Base-by-base conservation (phyloP, 1,140 invertebrate species). In the Drosophila repleta region DNA sequence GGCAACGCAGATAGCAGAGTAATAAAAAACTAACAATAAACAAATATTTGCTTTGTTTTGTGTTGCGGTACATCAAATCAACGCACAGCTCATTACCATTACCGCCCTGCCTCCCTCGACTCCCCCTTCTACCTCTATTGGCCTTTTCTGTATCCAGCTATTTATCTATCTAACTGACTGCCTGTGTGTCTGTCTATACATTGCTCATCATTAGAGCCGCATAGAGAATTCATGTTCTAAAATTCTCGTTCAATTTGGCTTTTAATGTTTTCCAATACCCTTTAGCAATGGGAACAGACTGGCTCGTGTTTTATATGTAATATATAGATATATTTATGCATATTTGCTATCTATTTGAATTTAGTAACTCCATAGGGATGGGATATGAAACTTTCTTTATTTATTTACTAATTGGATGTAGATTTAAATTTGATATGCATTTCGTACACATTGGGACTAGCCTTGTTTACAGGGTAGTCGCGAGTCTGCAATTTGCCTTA, bases 221-320 rank as follows among this genome's bases (percentile, higher is more conserved):
- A 60, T 32, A 26, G 17, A 17, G 52, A 60, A 55, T 60, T 32
- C 24, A 29, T 49, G 15, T 26, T 29, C 43, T 24, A 10, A 72
- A 80, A 77, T 80, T 77, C 65, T 71, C 81, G 77, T 73, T 69
- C 60, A 71, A 85, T 81, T 85, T 74, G 63, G 60, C 39, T 63
- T 85, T 75, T 81, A 74, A 74, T 85, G 79, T 74, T 55, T 39
- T 61, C 17, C 4, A 5, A 43, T 57, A 18, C 55, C 55, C 55
- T 57, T 5, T n/a, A 10, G 13, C 13, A 20, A 55, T 21, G 8
- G 0, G 8, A 10, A 3, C 10, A 35, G 32, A 35, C 10, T 13
- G 32, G 11, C 3, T 35, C 1, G 11, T 35, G 3, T 2, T 2
- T 6, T 7, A 32, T n/a, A 10, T 32, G 8, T 32, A 7, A 0